Evolutionary conservation across 2,113 vertebrate species (phyloP).

Genomic region (Beaufortia kweichowensis): DNA sequence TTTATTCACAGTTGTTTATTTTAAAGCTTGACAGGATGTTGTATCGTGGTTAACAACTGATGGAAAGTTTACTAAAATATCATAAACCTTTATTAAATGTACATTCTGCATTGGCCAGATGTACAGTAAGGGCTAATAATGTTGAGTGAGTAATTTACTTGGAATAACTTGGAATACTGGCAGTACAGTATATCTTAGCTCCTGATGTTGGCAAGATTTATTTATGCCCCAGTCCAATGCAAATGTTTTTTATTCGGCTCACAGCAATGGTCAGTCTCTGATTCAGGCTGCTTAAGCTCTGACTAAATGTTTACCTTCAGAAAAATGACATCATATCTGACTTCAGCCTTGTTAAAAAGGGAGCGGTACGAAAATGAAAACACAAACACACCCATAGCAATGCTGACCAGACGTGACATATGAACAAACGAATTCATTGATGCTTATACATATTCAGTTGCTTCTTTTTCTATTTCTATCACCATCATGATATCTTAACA

Average conservation of each 20-base stretch:
- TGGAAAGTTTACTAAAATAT: too few species aligned
- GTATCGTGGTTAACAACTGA: too few species aligned
- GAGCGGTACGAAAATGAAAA: constrained; percentile 42
- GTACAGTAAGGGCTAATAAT: too few species aligned
- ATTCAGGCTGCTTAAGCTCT: neutral
- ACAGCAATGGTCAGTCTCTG: neutral
- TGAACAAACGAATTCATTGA: constrained; percentile 33
- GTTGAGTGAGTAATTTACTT: too few species aligned
- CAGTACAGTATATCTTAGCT: too few species aligned
- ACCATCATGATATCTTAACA: neutral
- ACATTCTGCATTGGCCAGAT: too few species aligned
- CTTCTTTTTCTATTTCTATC: neutral
- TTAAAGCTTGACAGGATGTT: too few species aligned
- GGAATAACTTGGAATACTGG: too few species aligned
- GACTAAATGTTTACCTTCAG: constrained; percentile 13
- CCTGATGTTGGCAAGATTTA: too few species aligned
- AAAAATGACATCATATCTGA: constrained; percentile 51
- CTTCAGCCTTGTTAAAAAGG: constrained; percentile 41
- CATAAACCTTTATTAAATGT: too few species aligned
- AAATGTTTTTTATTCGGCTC: neutral
- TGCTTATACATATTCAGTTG: neutral
- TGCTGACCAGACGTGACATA: constrained; percentile 31
- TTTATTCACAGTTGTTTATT: too few species aligned
- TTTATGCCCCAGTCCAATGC: too few species aligned
- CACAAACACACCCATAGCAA: constrained; percentile 32